Evolutionary conservation across 2,797 vertebrate species (phyloP).

Genomic region (Aotus griseimembra): DNA sequence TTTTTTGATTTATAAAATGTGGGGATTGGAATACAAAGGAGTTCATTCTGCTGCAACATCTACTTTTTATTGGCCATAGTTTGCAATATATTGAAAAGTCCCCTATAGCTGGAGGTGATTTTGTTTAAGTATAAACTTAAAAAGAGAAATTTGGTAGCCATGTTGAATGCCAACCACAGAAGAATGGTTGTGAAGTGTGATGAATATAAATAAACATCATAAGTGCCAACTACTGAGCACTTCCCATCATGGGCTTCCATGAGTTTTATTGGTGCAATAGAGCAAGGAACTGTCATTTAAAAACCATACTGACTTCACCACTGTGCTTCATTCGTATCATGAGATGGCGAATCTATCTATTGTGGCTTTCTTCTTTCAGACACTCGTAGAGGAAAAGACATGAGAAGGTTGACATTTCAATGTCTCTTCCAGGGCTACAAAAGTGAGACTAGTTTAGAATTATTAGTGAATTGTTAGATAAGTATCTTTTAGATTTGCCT

Average conservation of each 20-base stretch:
- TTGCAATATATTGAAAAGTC: not conserved
- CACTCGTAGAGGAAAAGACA: not conserved
- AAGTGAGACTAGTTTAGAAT: not conserved
- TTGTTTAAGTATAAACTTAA: slow-evolving; percentile 7
- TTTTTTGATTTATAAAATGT: not conserved
- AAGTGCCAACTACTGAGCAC: not conserved
- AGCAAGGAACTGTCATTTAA: not conserved
- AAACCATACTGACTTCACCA: not conserved
- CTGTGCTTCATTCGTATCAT: not conserved
- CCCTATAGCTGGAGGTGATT: not conserved
- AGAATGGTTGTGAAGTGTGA: not conserved
- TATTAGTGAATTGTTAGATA: not conserved
- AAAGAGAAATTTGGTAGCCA: not conserved
- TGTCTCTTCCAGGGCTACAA: not conserved
- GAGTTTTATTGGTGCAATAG: not conserved
- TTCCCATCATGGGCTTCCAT: not conserved
- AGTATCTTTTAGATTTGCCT: not conserved
- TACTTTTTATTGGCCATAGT: not conserved
- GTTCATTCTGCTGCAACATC: not conserved
- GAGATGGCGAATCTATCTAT: not conserved
- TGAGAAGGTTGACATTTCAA: not conserved
- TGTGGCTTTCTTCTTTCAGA: not conserved
- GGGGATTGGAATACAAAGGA: not conserved
- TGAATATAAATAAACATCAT: not conserved
- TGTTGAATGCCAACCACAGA: not conserved